Evolutionary conservation across 1,140 invertebrate genomes (phyloP), one percentile per base, ranked within the genome.

Genomic region (Globodera rostochiensis): DNA sequence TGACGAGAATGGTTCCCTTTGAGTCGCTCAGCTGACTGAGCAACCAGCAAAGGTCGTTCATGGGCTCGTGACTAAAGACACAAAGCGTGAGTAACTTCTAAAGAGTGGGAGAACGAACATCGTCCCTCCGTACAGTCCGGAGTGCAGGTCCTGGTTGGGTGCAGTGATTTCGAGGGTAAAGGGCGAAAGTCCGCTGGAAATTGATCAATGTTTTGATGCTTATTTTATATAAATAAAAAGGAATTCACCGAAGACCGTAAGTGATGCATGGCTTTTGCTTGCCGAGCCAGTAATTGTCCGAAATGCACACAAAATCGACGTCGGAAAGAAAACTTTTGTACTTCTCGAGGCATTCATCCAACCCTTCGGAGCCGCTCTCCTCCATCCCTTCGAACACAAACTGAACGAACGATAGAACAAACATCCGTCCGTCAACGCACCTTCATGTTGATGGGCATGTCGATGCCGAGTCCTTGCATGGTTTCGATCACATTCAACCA

Each of bases 361-460:
- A 91, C 49, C 97, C 97, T 91, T 95, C 94, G 82, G 96, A 98
- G 8, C 97, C 96, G 87, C 93, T 94, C 91, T 99, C 97, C 91
- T 99, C 97, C 97, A 99, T 99, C 70, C 95, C 96, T 92, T 99
- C 97, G 90, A 98, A 95, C 25, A 95, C 93, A 91, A 98, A 98
- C 93, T 94, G 87, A 60, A 47, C 36, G 2, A 36, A 1, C 36
- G 19, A 85, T 36, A 47, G 50, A 6, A 8, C 53, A 66, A 5
- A n/a, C 49, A 21, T 69, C 46, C 25, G 7, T 4, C 21, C 13
- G 57, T 1, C 73, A 47, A 8, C 7, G 19, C 49, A 84, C 82
- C 91, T 97, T 98, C 0, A 98, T 87, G 91, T 98, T 98, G 0
- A 98, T 93, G 50, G 96, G 96, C 70, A 98, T 88, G 80, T 93